Evolutionary conservation across 1,140 invertebrate genomes (phyloP), one percentile per base, ranked within the genome.

Genomic region (Pachyrhynchus sulphureomaculatus): DNA sequence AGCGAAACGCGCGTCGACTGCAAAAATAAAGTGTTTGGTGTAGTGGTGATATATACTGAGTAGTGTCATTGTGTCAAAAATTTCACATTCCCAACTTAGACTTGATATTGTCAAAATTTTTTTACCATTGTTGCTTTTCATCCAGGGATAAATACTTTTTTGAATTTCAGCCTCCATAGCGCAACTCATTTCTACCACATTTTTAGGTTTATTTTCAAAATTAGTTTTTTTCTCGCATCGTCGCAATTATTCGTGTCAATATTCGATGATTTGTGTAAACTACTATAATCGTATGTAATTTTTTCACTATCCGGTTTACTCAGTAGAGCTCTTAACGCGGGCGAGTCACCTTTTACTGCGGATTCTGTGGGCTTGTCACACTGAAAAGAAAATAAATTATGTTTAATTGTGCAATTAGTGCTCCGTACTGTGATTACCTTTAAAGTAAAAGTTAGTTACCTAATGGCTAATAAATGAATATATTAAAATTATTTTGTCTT

Each of bases 301-400:
- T 78, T 80, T 67, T 78, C 77, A n/a, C 68, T 70, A 24, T 41
- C 51, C 8, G 80, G 81, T 71, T 77, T 78, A 4, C 71, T 79
- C 29, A 82, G 68, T 56, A 82, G 68, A 0, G 80, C 79, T 12
- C 81, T 65, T 48, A 82, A 59, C 8, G 80, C 75, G 5, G 77
- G 75, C 9, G 74, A 74, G 66, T 77, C 76, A 20, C 64, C 57
- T 48, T 64, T 55, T 44, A 45, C 48, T 5, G 39, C 34, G 37
- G 41, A 8, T 18, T 44, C 9, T 20, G 6, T 44, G 2, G 18
- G 2, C 21, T 18, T 21, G 1, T 44, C 8, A 44, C 18, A 13
- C 23, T 20, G 10, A 44, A 44, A 20, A 44, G 21, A 18, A 44
- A 21, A 3, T 4, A 17, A 6, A n/a, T n/a, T n/a, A n/a, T n/a